Evolutionary conservation across 2,113 vertebrate species (phyloP), one percentile per base, ranked within the genome.

Genomic region (Salvelinus alpinus): DNA sequence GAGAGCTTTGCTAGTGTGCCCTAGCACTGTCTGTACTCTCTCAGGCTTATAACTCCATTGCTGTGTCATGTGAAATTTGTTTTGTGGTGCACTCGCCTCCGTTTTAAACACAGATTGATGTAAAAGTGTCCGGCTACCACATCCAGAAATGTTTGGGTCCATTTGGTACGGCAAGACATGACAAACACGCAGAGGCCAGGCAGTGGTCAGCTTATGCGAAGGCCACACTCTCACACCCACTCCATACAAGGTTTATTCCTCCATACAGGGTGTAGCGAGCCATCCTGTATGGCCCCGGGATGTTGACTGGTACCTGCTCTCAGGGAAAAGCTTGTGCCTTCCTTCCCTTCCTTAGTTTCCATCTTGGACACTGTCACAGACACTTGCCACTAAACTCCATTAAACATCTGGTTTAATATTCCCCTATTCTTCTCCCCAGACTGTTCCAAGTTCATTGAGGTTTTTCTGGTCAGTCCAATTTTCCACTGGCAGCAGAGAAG

Each of bases 321-420:
- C 38, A 74, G 31, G 29, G 44, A 71, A 75, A 72, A 59, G 44
- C 16, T 54, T 64, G 77, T 80, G 38, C 75, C 78, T 72, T 66
- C 74, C 69, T 75, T 57, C 57, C 64, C 62, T 22, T 77, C n/a
- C 70, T 81, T 76, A 81, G 79, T 71, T 84, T 57, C 68, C 34
- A 72, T 80, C 77, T 84, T 92, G 90, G 91, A 91, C 80, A 77
- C 85, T 76, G 83, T 80, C 78, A 84, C 84, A 92, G 91, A 93
- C 93, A 94, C 93, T 94, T 94, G 93, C 93, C 91, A 92, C 91
- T 88, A 90, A 93, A 93, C 89, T 90, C 91, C 85, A 93, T 93
- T 91, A 93, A 90, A 93, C 93, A 93, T 93, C 91, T 94, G 92
- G 89, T 94, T 93, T 93, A 94, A 93, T 93, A 92, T 92, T 89